Evolutionary conservation across 2,888 invertebrate genomes (phyloP), one percentile per base, ranked within the genome.

Genomic region (Erpobdella octoculata): DNA sequence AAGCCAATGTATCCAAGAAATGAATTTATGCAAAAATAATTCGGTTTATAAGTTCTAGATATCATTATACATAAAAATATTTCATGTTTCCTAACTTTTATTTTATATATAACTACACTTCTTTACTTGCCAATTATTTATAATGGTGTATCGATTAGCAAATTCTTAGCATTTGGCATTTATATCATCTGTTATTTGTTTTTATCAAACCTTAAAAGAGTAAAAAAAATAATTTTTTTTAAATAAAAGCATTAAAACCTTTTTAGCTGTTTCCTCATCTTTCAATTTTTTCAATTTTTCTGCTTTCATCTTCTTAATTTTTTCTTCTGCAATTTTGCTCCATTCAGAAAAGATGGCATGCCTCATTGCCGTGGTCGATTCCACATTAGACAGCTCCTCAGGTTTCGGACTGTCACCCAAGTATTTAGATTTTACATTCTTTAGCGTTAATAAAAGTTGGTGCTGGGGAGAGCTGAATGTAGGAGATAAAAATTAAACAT

Each of bases 371-470:
- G 21, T 15, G n/a, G 58, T 69, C 48, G 35, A 69, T n/a, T 15
- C 46, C 18, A 38, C 25, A 37, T 18, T 35, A 15, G 21, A 33
- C 41, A 28, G 18, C 31, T 38, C 41, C 21, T 67, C 37, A 31
- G 31, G 3, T 8, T n/a, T 53, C 18, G 67, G 67, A 21, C 21
- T 25, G 18, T 65, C 35, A 2, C 28, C 21, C 12, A 67, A 31
- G 58, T 69, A 69, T 31, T 58, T 25, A 1, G 69, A 58, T 35
- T 69, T 46, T 1, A 69, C 69, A 12, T 69, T 28, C 25, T 69
- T 69, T 48, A 36, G 31, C 35, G 37, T 18, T 1, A 38, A 33
- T 36, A n/a, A 2, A 4, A 21, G 21, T 21, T 36, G 15, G 25
- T 21, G n/a, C 33, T 35, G 36, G 8, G 65, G n/a, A 6, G 33